Percentiles rank a stretch among this genome's conserved stretches.
Conservation (phyloP, 2,113 vertebrate genomes). For the Xiphorhynchus elegans region DNA sequence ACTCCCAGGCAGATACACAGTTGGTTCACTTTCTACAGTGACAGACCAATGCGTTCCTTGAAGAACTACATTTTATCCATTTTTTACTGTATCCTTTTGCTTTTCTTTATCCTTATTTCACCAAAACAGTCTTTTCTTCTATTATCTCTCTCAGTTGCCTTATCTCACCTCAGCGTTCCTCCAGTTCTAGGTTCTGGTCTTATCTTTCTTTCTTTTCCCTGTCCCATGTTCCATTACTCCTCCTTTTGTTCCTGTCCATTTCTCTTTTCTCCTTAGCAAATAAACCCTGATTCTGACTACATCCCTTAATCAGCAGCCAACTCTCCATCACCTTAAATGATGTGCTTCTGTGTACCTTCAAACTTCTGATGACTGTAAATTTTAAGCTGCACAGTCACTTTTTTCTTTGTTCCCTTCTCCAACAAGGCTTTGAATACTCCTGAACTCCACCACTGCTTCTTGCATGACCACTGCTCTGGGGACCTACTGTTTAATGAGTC, state of each 20-base stretch:
- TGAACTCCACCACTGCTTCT: not conserved
- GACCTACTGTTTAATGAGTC: not conserved
- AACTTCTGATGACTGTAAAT: not conserved
- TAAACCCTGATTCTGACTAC: not conserved
- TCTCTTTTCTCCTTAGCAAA: not conserved
- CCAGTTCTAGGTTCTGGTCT: not conserved
- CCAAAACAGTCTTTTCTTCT: not conserved
- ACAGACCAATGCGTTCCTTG: not conserved
- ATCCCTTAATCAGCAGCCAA: not conserved
- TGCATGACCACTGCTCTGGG: not conserved
- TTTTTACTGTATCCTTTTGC: not conserved
- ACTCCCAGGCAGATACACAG: not conserved
- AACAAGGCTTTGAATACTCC: not conserved
- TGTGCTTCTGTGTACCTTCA: not conserved
- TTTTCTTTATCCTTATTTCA: not conserved
- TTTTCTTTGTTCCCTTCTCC: not conserved
- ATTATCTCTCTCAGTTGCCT: not conserved
- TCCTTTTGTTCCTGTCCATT: not conserved
- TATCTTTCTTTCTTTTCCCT: not conserved
- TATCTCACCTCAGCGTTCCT: not conserved
- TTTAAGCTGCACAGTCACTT: not conserved
- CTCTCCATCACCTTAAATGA: not conserved
- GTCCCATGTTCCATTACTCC: not conserved
- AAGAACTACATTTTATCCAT: not conserved
- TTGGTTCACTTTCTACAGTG: not conserved